phyloP scores from a whole-genome alignment of 1,140 invertebrate genomes.

The Homarus americanus region DNA sequence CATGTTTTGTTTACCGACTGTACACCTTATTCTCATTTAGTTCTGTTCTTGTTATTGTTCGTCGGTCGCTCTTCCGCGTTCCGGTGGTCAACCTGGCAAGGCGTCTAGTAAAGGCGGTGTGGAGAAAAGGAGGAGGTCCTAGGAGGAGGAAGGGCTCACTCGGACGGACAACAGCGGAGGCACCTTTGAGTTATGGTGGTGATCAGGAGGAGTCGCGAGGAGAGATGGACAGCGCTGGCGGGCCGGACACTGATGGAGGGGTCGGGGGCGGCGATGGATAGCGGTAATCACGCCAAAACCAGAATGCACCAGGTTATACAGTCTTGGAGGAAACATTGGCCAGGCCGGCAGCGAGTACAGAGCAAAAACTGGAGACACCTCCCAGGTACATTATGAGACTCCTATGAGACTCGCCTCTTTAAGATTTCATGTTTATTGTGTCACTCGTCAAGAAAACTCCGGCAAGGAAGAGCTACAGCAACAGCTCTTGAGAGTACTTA shows the following conservation, averaged over 20 bases:
- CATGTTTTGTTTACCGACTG: no score
- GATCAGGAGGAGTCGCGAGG: conserved; percentile 72
- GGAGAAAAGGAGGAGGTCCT: neutral
- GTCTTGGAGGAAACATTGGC: conserved; percentile 59
- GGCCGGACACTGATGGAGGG: conserved; percentile 72
- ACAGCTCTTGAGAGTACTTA: conserved; percentile 58
- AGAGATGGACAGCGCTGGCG: conserved; percentile 73
- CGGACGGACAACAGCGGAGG: conserved; percentile 65
- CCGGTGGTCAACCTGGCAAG: no score
- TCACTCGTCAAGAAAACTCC: conserved; percentile 56
- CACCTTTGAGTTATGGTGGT: conserved; percentile 73
- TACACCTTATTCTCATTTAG: no score
- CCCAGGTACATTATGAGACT: conserved; percentile 3
- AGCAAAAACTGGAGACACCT: conserved; percentile 18
- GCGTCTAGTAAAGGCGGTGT: no score
- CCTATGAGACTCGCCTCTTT: conserved; percentile 49
- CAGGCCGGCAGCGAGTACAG: neutral
- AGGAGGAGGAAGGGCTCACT: conserved; percentile 14
- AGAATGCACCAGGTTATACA: conserved; percentile 68
- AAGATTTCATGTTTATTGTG: conserved; percentile 60
- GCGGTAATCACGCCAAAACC: conserved; percentile 73
- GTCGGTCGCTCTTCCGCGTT: no score
- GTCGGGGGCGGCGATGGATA: conserved; percentile 70
- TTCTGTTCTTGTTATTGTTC: no score
- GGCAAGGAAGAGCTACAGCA: conserved; percentile 46